Base-by-base conservation (phyloP, 2,888 invertebrate genomes). In the Drosophila buzzatii region DNA sequence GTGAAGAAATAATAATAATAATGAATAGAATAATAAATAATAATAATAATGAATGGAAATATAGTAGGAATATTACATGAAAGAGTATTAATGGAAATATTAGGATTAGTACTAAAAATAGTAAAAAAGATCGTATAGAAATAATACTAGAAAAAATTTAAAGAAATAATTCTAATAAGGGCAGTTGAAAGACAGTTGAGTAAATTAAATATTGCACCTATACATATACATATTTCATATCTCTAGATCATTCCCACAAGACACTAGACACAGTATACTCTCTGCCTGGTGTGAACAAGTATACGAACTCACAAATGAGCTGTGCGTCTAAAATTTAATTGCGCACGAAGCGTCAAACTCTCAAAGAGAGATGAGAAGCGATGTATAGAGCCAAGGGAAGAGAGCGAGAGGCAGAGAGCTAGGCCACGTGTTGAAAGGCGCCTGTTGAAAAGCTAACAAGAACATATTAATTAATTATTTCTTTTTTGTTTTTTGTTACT, bases 291-390 rank as follows among this genome's bases (percentile, higher is more conserved):
- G 12, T 33, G 14, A 14, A 12, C 18, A 33, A 18, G 51, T 14
- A 51, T 8, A 35, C 14, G 14, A 51, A 51, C 35, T 51, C 14
- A 35, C 35, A 51, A 51, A 51, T 51, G 51, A 51, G 51, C 35
- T 51, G 33, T 35, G 51, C 0, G 51, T 18, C 51, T 35, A 51
- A 51, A 35, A 51, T 35, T 33, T 51, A 51, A 51, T 51, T 51
- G 51, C 14, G 35, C 51, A 35, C 20, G 33, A 14, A 20, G 35
- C 18, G 51, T 20, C 35, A 51, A 51, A 20, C 18, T 12, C 33
- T 51, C 20, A 10, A 14, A 12, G 3, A 20, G 35, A 51, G 10
- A 12, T 12, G 6, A 1, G 9, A 10, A 49, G n/a, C 3, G 27
- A 8, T n/a, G 6, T 6, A 27, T 27, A 27, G 27, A 6, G 4